These are phyloP conservation scores for Heliconius ismenius DNA, from an alignment of 2,888 invertebrate genomes.

Conservation along the genomic window DNA sequence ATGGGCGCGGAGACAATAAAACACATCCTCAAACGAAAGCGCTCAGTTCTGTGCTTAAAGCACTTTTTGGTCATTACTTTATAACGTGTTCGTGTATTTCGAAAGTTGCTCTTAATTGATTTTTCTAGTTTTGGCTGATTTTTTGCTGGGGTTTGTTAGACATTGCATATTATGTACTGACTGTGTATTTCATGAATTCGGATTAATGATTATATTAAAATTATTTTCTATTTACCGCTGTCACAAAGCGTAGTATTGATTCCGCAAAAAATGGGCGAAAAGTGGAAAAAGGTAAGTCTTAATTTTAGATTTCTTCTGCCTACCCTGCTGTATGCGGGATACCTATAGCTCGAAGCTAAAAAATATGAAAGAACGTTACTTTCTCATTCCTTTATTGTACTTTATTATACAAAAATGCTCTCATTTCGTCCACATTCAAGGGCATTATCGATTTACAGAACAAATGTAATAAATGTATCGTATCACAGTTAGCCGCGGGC, in stretches of 20 bases:
- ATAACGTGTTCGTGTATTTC: neutral
- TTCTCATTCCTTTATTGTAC: neutral
- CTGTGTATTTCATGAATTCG: no score
- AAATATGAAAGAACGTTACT: neutral
- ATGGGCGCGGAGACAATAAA: slow-evolving; percentile 31
- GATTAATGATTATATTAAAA: no score
- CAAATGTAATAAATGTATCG: slow-evolving; percentile 20
- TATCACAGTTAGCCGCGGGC: slow-evolving; percentile 10
- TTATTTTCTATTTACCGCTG: no score
- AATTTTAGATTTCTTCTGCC: no score
- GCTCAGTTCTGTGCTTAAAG: slow-evolving; percentile 4
- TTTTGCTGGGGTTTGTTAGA: neutral
- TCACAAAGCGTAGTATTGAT: no score
- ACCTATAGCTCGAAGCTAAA: neutral
- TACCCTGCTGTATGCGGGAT: neutral
- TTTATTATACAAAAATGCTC: neutral
- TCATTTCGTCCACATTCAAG: slow-evolving; percentile 4
- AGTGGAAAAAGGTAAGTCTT: no score
- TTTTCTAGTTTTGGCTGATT: neutral
- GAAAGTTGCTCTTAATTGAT: neutral
- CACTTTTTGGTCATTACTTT: slow-evolving; percentile 17
- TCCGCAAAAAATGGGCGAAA: no score
- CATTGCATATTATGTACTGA: no score
- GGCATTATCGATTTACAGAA: slow-evolving; percentile 20
- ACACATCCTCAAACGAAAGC: slow-evolving; percentile 6